Conservation (phyloP, 2,797 vertebrate genomes). For the Mionectes olivaceus region DNA sequence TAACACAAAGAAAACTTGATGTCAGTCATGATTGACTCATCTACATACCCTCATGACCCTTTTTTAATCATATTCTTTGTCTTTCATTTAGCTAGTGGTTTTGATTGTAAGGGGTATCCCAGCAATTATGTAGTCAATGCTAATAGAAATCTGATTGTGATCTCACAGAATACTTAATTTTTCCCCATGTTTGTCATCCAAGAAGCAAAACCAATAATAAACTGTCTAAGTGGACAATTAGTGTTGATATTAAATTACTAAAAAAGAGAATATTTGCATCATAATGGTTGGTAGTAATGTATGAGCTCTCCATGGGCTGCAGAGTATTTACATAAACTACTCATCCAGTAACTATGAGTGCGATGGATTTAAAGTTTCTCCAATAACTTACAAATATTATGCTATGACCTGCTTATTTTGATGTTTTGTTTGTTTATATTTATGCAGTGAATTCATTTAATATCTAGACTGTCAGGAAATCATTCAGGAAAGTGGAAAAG, state of each 20-base stretch:
- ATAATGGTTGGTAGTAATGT: neutral
- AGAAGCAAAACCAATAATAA: neutral
- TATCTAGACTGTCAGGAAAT: neutral
- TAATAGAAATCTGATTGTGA: neutral
- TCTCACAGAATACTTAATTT: neutral
- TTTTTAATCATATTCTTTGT: neutral
- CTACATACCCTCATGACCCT: neutral
- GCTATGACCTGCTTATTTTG: neutral
- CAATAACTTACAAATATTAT: neutral
- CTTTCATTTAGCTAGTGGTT: neutral
- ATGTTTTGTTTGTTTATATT: neutral
- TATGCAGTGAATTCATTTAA: neutral
- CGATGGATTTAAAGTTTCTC: neutral
- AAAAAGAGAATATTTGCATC: neutral
- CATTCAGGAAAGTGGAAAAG: neutral
- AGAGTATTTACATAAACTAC: slow-evolving; percentile 1
- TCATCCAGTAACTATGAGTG: neutral
- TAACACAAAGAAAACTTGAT: neutral
- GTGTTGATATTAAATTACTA: neutral
- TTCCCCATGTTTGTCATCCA: neutral
- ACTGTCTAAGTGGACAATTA: slow-evolving; percentile 9
- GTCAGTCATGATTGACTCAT: neutral
- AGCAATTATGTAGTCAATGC: neutral
- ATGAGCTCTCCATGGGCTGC: neutral
- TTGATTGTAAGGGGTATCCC: neutral